Conservation (phyloP, 2,888 invertebrate genomes). For the Pardosa pseudoannulata region DNA sequence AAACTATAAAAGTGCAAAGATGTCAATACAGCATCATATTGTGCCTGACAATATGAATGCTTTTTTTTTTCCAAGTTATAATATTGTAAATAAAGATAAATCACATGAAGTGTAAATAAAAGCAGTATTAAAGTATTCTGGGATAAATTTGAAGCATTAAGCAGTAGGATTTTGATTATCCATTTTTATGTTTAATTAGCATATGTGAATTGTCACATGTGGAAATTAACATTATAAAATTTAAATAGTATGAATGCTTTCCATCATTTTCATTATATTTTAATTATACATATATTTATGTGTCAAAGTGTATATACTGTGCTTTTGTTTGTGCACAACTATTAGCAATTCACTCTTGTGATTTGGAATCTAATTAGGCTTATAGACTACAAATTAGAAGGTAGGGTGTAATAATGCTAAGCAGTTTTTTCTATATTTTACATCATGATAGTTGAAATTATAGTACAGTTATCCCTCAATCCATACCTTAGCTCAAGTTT, state of each 20-base stretch:
- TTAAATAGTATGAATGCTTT: no score
- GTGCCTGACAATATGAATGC: not conserved
- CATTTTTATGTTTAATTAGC: not conserved
- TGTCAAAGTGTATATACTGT: no score
- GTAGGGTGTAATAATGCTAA: not conserved
- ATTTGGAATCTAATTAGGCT: not conserved
- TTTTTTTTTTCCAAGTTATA: not conserved
- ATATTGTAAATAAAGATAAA: constrained; percentile 6
- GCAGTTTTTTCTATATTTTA: not conserved
- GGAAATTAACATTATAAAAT: no score
- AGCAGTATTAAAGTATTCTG: not conserved
- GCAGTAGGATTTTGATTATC: constrained; percentile 56
- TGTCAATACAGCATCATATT: constrained; percentile 1
- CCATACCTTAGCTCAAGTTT: no score
- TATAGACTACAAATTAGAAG: not conserved
- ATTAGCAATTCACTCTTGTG: not conserved
- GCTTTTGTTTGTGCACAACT: no score
- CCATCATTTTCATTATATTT: no score
- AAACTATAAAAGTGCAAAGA: constrained; percentile 28
- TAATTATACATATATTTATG: no score
- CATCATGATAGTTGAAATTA: not conserved
- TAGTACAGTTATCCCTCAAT: not conserved
- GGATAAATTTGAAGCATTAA: not conserved
- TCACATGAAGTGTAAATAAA: not conserved
- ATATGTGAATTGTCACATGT: no score